These are phyloP conservation scores for Saguinus midas DNA, from an alignment of 2,113 vertebrate species.

Conservation along the genomic window DNA sequence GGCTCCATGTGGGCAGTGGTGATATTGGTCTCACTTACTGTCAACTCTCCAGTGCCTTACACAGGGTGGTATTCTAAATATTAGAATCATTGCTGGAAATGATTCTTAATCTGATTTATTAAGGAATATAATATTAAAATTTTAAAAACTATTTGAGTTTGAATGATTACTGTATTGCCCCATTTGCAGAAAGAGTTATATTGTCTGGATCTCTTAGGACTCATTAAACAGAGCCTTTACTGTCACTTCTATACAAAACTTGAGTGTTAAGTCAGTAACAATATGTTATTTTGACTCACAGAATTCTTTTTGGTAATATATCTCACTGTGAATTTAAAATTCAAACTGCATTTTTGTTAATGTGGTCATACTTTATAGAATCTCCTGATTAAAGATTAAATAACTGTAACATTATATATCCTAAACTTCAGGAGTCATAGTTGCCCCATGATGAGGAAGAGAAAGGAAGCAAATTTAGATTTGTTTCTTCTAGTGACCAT, in stretches of 20 bases:
- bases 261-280: not conserved
- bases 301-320: not conserved
- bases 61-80: not conserved
- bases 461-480: slow-evolving; percentile 10
- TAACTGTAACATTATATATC: not conserved
- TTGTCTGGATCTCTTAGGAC: not conserved
- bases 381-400: not conserved
- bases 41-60: not conserved
- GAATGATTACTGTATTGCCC: not conserved
- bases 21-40: not conserved
- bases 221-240: not conserved
- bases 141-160: not conserved
- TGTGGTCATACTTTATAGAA: not conserved
- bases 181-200: not conserved
- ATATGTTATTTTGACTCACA: not conserved
- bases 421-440: not conserved
- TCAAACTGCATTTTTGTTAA: not conserved
- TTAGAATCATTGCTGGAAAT: not conserved
- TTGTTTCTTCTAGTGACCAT: not conserved
- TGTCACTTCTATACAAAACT: not conserved
- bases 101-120: slow-evolving; percentile 16
- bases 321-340: slow-evolving; percentile 2
- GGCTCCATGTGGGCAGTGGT: not conserved
- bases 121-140: not conserved
- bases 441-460: not conserved